Base-by-base conservation (phyloP, 1,140 invertebrate genomes). In the Drosophila albomicans region DNA sequence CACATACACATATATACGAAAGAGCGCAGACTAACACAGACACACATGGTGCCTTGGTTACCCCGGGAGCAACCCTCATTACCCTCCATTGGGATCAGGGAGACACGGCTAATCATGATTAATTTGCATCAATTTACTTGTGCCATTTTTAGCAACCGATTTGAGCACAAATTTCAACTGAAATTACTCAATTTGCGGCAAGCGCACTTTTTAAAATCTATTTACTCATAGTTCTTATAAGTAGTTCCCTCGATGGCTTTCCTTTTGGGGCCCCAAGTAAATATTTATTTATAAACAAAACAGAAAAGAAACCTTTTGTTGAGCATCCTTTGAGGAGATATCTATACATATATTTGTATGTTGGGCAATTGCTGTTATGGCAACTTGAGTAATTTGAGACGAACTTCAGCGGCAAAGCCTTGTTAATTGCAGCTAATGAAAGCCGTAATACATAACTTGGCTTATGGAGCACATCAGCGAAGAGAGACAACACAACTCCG, bases 61-160 rank as follows among this genome's bases (percentile, higher is more conserved):
- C 7, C 6, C 35, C 61, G 48, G 75, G 56, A 41, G 35, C 45
- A 70, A 30, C 25, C 49, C 56, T 38, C 30, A 25, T 71, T 59
- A 10, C 62, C 58, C 67, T 54, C 57, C 58, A 38, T 7, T 4
- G 61, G 56, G 77, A 64, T 56, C 52, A 54, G 46, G 66, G 52
- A 65, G 54, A 62, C 52, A 57, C 51, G 4, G 59, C 78, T 88
- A 88, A 88, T 88, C 84, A 88, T 88, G 84, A 88, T 88, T 89
- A 88, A 88, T 89, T 88, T 88, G 85, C 85, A 72, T 89, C 84
- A 88, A 88, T 88, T 88, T 88, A 70, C 13, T 30, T 15, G 46
- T 48, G 70, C 74, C 88, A 89, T 89, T 78, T 88, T 81, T 88
- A 84, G 84, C 69, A 43, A 49, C 10, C 59, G 72, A 75, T 75